phyloP scores from a whole-genome alignment of 2,888 invertebrate species.

The Trichopoda pennipes region DNA sequence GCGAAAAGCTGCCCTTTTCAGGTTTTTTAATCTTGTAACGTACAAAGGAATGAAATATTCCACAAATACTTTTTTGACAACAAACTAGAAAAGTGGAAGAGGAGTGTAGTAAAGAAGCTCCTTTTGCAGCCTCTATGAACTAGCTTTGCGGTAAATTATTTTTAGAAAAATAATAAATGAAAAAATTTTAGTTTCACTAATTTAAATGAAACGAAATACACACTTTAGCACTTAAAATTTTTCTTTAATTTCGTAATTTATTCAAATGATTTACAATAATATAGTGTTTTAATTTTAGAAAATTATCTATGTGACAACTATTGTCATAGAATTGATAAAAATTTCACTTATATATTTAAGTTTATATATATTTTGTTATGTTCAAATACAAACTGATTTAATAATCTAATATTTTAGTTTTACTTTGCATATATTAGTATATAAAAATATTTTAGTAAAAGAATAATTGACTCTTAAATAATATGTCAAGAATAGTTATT shows the following conservation, averaged over 20 bases:
- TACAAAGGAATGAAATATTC: no score
- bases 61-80: no score
- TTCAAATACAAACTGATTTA: constrained; percentile 45
- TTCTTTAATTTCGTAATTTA: constrained; percentile 52
- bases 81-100: no score
- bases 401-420: constrained; percentile 50
- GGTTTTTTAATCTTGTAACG: no score
- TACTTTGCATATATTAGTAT: constrained; percentile 40
- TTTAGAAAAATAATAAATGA: no score
- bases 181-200: no score
- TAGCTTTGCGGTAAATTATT: no score
- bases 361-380: constrained; percentile 50
- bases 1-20: no score
- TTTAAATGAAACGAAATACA: no score
- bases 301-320: constrained; percentile 54
- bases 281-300: constrained; percentile 49
- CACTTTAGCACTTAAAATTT: no score
- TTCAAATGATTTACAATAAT: constrained; percentile 61
- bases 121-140: no score
- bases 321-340: constrained; percentile 63
- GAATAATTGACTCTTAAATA: constrained; percentile 65
- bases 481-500: constrained; percentile 60
- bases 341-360: constrained; percentile 59
- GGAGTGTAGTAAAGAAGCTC: no score
- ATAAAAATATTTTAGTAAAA: constrained; percentile 39